Evolutionary conservation across 2,888 invertebrate species (phyloP), one percentile per base, ranked within the genome.

Genomic region (Ischnura elegans): DNA sequence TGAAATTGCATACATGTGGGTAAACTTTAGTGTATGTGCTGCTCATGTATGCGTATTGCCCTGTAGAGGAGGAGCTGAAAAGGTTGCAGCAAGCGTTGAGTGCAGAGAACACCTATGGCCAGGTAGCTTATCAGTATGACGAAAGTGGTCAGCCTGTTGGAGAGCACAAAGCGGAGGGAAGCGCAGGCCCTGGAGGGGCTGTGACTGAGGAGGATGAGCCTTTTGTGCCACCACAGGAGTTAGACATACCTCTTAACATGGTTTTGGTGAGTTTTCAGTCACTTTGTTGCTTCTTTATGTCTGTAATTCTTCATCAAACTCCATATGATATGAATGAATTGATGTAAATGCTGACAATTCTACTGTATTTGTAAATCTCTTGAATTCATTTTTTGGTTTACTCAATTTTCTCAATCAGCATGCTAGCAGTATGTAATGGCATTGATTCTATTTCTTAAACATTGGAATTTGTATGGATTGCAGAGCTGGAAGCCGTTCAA

Each of bases 31-130:
- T 29, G 16, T n/a, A 25, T 6, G 25, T 86, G 4, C 51, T 51
- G 51, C 13, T 13, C 19, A 86, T n/a, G 25, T 45, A 86, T 86
- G 76, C n/a, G 36, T 51, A 43, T 90, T 42, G 45, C 45, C 76
- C 85, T 96, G 19, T 96, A 99, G 99, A 99, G 96, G 99, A 99
- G 96, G 99, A 99, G 96, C 96, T 98, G 95, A 99, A 99, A 96
- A 97, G 99, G 93, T 96, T 98, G 87, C 98, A 97, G 95, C 98
- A 97, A 96, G 98, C 98, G 84, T 95, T 97, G 61, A 97, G 96
- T 93, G 95, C 94, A 94, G 95, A 94, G 87, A 94, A 95, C 87
- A 94, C 96, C 36, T 98, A 98, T 94, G 97, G 97, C 45, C 98
- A 98, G 96, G 98, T 98, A 86, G 97, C 97, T 29, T 98, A 98